These are phyloP conservation scores for Dynastes maya DNA, from an alignment of 2,888 invertebrate genomes.

Conservation along the genomic window DNA sequence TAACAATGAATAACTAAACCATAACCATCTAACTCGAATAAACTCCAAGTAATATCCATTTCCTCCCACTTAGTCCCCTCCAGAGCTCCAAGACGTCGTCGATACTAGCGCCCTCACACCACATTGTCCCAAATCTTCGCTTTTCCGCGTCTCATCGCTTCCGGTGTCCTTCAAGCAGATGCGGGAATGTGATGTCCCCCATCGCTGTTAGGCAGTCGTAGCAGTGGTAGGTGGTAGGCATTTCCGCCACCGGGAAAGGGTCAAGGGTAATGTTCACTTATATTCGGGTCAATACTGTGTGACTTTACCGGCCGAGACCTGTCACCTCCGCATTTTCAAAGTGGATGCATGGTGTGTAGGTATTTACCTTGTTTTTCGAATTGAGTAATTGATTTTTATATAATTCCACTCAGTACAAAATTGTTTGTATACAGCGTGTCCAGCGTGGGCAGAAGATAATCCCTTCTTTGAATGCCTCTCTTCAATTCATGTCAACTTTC, in stretches of 20 bases:
- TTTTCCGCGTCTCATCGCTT: slow-evolving; percentile 29
- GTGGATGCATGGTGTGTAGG: neutral
- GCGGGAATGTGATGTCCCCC: slow-evolving; percentile 38
- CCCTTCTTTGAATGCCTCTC: too few relatives aligned
- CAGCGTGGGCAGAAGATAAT: too few relatives aligned
- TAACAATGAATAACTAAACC: too few relatives aligned
- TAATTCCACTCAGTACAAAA: too few relatives aligned
- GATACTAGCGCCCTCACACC: neutral
- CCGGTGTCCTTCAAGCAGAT: slow-evolving; percentile 12
- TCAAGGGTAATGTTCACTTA: slow-evolving; percentile 50
- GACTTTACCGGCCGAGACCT: neutral
- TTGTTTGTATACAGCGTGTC: too few relatives aligned
- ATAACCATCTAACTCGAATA: too few relatives aligned
- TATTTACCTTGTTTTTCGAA: neutral
- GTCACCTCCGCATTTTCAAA: neutral
- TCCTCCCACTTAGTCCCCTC: too few relatives aligned
- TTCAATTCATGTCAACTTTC: too few relatives aligned
- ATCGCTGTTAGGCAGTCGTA: neutral
- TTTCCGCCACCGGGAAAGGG: slow-evolving; percentile 43
- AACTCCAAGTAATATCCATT: too few relatives aligned
- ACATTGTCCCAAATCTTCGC: neutral
- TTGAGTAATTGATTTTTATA: too few relatives aligned
- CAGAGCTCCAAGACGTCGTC: too few relatives aligned
- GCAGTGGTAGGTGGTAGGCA: slow-evolving; percentile 14
- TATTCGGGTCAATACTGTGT: slow-evolving; percentile 49